A percentile compares a stretch with the other conserved stretches of the same genome.
Evolutionary conservation across 92 coral and sea anemone species (phyloP).

Genomic region (Muricea muricata): DNA sequence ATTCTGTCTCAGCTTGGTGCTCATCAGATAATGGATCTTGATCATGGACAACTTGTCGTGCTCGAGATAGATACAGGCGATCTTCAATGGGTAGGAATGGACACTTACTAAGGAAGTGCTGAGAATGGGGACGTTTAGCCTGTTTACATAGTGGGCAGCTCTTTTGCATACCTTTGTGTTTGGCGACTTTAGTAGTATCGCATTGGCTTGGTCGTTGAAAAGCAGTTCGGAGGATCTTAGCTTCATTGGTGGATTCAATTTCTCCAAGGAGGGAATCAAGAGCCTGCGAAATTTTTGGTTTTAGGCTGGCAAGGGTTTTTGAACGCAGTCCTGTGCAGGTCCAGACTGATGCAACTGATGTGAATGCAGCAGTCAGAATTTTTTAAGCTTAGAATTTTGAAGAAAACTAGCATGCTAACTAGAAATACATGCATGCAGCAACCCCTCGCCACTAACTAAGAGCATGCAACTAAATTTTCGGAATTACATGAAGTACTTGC

Average conservation of each 20-base stretch:
- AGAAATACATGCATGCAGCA: no score
- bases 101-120: constrained; percentile 65
- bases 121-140: constrained; percentile 15
- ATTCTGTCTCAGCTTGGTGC: neutral
- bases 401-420: no score
- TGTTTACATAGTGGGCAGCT: constrained; percentile 34
- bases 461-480: no score
- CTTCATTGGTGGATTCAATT: constrained; percentile 63
- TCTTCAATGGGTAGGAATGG: constrained; percentile 63
- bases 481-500: no score
- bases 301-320: neutral
- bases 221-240: constrained; percentile 56
- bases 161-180: neutral
- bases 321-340: neutral
- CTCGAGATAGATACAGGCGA: constrained; percentile 35
- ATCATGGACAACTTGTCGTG: constrained; percentile 34
- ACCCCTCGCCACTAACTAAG: no score
- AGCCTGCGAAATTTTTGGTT: neutral
- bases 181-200: neutral
- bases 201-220: neutral
- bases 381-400: no score
- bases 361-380: no score
- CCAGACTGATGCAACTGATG: no score
- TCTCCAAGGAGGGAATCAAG: neutral
- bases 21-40: neutral